Evolutionary conservation across 2,888 invertebrate species (phyloP).

Genomic region (Cyclophora albipunctata): DNA sequence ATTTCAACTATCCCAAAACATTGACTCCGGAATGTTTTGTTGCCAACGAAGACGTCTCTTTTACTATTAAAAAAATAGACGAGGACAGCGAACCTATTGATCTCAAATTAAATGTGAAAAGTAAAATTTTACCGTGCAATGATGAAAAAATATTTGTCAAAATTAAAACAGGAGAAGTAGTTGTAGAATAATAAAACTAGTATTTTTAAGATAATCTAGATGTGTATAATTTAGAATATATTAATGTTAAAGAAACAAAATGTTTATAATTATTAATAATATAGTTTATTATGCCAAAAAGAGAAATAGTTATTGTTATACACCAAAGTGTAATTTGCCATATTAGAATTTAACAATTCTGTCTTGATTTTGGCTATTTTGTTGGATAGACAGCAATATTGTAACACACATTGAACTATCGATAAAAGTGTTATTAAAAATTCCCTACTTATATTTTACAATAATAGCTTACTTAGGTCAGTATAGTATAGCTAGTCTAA

Average conservation of each 20-base stretch:
- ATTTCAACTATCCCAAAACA: slow-evolving; percentile 78
- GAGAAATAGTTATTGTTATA: slow-evolving; percentile 34
- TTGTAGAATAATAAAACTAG: slow-evolving; percentile 30
- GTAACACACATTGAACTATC: too few relatives aligned
- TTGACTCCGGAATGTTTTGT: slow-evolving; percentile 76
- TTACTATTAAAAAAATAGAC: slow-evolving; percentile 69
- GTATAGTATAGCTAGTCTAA: neutral
- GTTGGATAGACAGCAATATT: slow-evolving; percentile 6
- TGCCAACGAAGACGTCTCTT: slow-evolving; percentile 75
- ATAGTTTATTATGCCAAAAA: slow-evolving; percentile 7
- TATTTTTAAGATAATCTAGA: neutral
- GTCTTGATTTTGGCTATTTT: slow-evolving; percentile 32
- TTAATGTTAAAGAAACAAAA: slow-evolving; percentile 16
- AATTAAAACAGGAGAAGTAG: slow-evolving; percentile 58
- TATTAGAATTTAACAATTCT: slow-evolving; percentile 54
- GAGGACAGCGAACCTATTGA: slow-evolving; percentile 48
- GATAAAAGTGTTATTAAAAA: too few relatives aligned
- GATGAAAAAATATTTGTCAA: slow-evolving; percentile 60
- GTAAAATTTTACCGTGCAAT: slow-evolving; percentile 35
- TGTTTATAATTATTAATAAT: neutral
- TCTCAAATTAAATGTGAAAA: slow-evolving; percentile 54
- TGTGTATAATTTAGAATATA: slow-evolving; percentile 9
- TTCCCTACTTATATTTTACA: neutral
- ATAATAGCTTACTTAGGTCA: neutral
- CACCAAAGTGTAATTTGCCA: slow-evolving; percentile 74